These are phyloP conservation scores for Aplidium turbinatum DNA, from an alignment of 23 tunicate genomes.

Conservation along the genomic window DNA sequence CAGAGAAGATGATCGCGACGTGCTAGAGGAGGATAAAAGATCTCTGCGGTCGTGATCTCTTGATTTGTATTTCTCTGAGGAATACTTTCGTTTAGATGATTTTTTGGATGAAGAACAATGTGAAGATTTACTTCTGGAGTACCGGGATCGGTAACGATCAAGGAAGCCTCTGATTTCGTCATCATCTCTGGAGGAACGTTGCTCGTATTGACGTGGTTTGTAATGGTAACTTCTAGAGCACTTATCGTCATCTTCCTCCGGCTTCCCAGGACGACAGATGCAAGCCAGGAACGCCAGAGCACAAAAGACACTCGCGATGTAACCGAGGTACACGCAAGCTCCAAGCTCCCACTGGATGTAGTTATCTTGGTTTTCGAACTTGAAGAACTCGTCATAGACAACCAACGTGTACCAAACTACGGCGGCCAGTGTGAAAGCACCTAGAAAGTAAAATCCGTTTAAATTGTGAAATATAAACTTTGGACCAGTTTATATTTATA, in stretches of 20 bases:
- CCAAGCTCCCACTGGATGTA: slow-evolving; percentile 57
- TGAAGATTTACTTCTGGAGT: neutral
- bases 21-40: neutral
- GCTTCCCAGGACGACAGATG: slow-evolving; percentile 57
- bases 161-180: neutral
- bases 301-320: slow-evolving; percentile 27
- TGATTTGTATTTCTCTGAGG: neutral
- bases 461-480: too few species aligned
- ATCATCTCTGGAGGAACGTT: neutral
- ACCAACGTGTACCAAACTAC: slow-evolving; percentile 55
- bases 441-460: too few species aligned
- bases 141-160: neutral
- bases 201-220: neutral
- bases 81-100: neutral
- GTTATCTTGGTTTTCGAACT: slow-evolving; percentile 52
- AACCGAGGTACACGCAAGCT: slow-evolving; percentile 63
- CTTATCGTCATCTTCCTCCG: neutral
- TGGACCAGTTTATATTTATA: too few species aligned
- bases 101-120: neutral
- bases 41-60: neutral
- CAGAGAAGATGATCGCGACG: neutral
- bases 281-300: slow-evolving; percentile 19
- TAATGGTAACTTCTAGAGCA: neutral
- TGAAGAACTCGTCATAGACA: slow-evolving; percentile 59
- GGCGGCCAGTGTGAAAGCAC: slow-evolving; percentile 44